phyloP scores from a whole-genome alignment of 2,797 vertebrate species.

The Mormyrops attenuatus region DNA sequence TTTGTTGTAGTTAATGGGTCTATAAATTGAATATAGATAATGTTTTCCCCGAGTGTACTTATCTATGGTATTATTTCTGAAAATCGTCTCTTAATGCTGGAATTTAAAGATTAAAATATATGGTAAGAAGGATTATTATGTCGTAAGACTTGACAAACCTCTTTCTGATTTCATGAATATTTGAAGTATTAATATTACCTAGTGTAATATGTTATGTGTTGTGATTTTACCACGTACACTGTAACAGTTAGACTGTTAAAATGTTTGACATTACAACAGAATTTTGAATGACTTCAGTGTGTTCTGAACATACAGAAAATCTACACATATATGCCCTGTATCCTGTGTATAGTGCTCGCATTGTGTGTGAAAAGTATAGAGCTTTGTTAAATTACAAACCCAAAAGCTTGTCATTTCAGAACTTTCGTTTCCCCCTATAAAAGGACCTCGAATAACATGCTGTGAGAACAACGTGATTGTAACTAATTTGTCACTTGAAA shows the following conservation, averaged over 20 bases:
- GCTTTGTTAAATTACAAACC: background rate
- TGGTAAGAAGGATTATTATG: background rate
- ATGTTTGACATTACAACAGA: background rate
- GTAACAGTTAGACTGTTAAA: background rate
- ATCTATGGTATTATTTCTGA: background rate
- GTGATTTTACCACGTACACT: background rate
- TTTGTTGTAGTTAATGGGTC: slow-evolving; percentile 70
- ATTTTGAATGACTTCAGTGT: background rate
- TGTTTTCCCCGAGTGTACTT: slow-evolving; percentile 29
- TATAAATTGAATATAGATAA: slow-evolving; percentile 71
- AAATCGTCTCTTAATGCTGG: background rate
- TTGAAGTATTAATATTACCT: background rate
- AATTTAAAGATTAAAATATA: background rate
- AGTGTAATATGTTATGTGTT: background rate
- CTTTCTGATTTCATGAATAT: background rate
- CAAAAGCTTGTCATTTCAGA: background rate
- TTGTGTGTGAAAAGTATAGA: background rate
- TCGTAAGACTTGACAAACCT: background rate
- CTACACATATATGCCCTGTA: background rate
- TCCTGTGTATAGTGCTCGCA: background rate
- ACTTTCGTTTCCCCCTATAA: background rate
- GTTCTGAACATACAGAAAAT: background rate
- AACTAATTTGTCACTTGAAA: background rate
- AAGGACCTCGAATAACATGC: background rate
- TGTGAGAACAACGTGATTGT: background rate